Base-by-base conservation (phyloP, 2,797 vertebrate genomes). In the Neosilurus mollespiculum region DNA sequence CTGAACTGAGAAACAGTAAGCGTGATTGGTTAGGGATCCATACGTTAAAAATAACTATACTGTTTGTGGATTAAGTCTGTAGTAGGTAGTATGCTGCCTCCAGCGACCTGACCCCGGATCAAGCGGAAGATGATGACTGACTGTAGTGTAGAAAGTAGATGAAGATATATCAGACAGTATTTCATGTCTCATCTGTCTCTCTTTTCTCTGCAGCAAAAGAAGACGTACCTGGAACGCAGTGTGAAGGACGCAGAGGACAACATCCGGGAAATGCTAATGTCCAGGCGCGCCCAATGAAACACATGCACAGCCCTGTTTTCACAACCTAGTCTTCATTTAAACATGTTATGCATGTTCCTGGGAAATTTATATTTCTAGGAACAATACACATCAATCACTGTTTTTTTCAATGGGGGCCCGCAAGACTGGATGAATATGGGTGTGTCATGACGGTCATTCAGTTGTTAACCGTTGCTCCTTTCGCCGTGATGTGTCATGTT, bases 201-300 rank as follows among this genome's bases (percentile, higher is more conserved):
- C n/a, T 83, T 83, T 43, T 82, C 59, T 85, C 26, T 69, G 51
- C 94, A 99, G 97, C 97, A 98, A 92, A 97, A 96, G 91, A 99
- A 99, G 88, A 93, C 96, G 0, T 99, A 99, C 89, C 94, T 99
- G 89, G 98, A 99, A 87, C 95, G 96, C 87, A 99, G 96, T 0
- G 97, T 99, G 81, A 99, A 98, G 88, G 97, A 99, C 73, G 97
- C 98, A 0, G 97, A 99, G 81, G 98, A 99, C 91, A 99, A 99
- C 88, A 99, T 99, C 89, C 92, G 98, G 88, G 98, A 98, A 88
- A 99, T 98, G 98, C 92, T 99, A 84, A 94, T 98, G 95, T 96
- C 97, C 34, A 93, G 97, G 81, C 95, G 97, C 88, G 93, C 96
- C 0, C 96, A 97, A 80, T 99, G 93, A 94, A 56, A n/a, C 7